These are phyloP conservation scores for Neostethus bicornis DNA, from an alignment of 2,797 vertebrate genomes.

Conservation along the genomic window DNA sequence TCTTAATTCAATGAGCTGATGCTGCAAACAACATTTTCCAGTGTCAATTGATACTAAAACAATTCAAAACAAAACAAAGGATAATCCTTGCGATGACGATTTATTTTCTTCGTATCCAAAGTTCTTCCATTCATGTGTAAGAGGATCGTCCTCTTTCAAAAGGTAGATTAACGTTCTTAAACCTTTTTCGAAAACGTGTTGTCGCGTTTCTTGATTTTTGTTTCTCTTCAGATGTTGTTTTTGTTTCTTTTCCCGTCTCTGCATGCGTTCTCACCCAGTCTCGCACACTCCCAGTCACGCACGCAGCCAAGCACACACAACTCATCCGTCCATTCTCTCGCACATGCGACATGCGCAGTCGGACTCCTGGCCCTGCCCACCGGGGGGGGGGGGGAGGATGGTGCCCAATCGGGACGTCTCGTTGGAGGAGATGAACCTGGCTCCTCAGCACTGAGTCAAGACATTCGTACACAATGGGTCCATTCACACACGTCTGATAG, in stretches of 20 bases:
- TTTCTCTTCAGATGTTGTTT: conserved; percentile 74
- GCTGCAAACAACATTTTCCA: conserved; percentile 92
- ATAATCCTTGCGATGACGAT: conserved; percentile 83
- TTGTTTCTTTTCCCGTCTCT: conserved; percentile 70
- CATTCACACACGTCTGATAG: conserved; percentile 93
- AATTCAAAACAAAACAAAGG: conserved; percentile 62
- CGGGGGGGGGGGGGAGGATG: conserved; percentile 79
- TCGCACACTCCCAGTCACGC: conserved; percentile 78
- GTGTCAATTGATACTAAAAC: conserved; percentile 92
- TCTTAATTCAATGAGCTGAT: conserved; percentile 81
- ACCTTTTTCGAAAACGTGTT: conserved; percentile 61
- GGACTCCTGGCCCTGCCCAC: conserved; percentile 85
- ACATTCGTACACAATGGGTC: conserved; percentile 91
- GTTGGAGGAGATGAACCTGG: conserved; percentile 88
- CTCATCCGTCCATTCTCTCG: conserved; percentile 79
- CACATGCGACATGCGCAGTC: conserved; percentile 83
- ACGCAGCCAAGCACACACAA: conserved; percentile 84
- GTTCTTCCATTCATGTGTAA: conserved; percentile 79
- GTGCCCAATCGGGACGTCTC: conserved; percentile 64
- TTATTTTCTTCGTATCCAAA: conserved; percentile 66
- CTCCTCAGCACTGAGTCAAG: conserved; percentile 89
- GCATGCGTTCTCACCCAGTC: conserved; percentile 93
- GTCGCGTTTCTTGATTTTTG: conserved; percentile 68
- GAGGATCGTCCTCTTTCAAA: conserved; percentile 85
- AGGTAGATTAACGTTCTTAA: conserved; percentile 82